Percentiles rank a stretch among this genome's conserved stretches.
Conservation (phyloP, 1,140 invertebrate species). For the Phenacoccus solenopsis region DNA sequence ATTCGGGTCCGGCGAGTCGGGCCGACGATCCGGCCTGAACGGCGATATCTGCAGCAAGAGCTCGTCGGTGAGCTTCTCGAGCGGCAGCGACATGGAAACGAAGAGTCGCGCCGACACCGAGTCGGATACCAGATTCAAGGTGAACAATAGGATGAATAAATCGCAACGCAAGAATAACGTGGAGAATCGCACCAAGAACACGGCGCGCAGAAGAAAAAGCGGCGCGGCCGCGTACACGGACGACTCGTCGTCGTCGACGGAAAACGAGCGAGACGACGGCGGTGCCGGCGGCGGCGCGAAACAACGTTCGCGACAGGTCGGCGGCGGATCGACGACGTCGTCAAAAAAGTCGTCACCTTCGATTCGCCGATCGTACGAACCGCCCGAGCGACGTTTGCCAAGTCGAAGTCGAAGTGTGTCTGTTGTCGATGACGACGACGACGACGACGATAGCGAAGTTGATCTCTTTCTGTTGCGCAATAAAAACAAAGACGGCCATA, state of each 20-base stretch:
- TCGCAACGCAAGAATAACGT: background rate
- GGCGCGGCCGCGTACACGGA: background rate
- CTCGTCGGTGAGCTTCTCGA: background rate
- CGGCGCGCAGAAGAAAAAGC: conserved; percentile 5
- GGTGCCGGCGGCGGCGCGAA: background rate
- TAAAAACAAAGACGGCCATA: conserved; percentile 34
- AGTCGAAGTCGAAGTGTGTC: background rate
- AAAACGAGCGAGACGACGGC: background rate
- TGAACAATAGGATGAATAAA: conserved; percentile 9
- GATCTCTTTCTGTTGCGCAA: background rate
- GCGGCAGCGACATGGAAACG: conserved; percentile 1
- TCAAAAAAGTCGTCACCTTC: background rate
- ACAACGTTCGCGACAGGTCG: too few species aligned
- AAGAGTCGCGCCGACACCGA: conserved; percentile 4
- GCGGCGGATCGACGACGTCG: too few species aligned
- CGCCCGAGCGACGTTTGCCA: background rate
- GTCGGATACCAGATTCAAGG: background rate
- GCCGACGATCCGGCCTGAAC: background rate
- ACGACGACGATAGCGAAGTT: background rate
- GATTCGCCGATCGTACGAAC: background rate
- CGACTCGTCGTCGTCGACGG: background rate
- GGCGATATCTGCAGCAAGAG: background rate
- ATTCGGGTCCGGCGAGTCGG: background rate
- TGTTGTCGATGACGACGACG: background rate
- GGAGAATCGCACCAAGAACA: conserved; percentile 1